Conservation (phyloP, 2,797 vertebrate genomes). For the Hydrocynus forskahlii region DNA sequence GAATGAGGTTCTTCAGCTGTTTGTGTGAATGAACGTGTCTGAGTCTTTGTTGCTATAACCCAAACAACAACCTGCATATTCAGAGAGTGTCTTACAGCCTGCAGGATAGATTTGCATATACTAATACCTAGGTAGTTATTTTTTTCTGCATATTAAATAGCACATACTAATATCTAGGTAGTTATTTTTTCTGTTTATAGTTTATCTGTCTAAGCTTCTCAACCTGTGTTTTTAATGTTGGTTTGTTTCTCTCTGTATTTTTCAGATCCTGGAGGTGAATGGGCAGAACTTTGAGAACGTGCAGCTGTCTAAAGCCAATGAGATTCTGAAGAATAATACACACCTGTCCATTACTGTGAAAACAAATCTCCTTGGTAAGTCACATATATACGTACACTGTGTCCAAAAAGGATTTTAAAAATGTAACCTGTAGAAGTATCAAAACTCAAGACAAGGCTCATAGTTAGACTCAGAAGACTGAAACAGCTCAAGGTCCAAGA, state of each 20-base stretch:
- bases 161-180: no score
- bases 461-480: not conserved
- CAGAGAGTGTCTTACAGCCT: no score
- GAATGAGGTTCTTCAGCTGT: no score
- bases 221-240: not conserved
- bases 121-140: no score
- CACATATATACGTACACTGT: not conserved
- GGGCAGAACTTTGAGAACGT: slow-evolving; percentile 99
- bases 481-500: not conserved
- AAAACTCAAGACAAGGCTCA: no score
- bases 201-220: no score
- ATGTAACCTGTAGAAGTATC: no score
- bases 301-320: slow-evolving; percentile 95
- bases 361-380: slow-evolving; percentile 96
- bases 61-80: no score
- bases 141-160: not conserved
- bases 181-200: no score
- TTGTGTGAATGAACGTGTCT: no score
- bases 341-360: slow-evolving; percentile 99
- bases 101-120: no score
- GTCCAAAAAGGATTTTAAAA: not conserved
- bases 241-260: slow-evolving; percentile 29
- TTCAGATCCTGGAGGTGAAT: slow-evolving; percentile 93
- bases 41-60: no score
- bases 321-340: slow-evolving; percentile 99